phyloP scores from a whole-genome alignment of 2,113 vertebrate species.

The Glaucidium brasilianum region DNA sequence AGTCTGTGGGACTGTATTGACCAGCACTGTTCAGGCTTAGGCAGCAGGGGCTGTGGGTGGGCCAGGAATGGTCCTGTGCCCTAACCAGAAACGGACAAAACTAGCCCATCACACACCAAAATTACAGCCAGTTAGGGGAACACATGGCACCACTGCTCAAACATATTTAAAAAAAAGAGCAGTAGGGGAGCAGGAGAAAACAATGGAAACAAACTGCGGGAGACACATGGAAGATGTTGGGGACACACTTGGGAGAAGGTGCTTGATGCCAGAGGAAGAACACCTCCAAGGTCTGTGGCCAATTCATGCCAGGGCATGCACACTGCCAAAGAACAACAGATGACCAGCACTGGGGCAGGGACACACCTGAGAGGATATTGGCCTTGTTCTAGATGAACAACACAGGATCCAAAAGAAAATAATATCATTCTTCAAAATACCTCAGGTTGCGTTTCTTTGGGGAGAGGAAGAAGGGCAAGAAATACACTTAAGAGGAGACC shows the following conservation, averaged over 20 bases:
- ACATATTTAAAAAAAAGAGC: background rate
- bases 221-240: background rate
- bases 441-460: background rate
- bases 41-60: background rate
- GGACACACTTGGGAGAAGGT: background rate
- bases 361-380: background rate
- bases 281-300: no score
- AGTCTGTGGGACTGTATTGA: background rate
- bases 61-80: background rate
- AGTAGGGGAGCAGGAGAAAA: background rate
- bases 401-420: background rate
- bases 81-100: background rate
- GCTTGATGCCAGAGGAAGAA: background rate
- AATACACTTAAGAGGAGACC: background rate
- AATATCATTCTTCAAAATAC: background rate
- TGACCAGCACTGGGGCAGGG: fast-evolving
- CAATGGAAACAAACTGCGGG: background rate
- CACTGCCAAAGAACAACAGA: background rate
- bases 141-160: background rate
- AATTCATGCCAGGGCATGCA: background rate
- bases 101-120: background rate
- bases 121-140: background rate
- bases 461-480: background rate
- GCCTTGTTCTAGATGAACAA: background rate
- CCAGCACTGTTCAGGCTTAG: background rate